These are phyloP conservation scores for Encarsia formosa DNA, from an alignment of 2,888 invertebrate genomes.

Conservation along the genomic window DNA sequence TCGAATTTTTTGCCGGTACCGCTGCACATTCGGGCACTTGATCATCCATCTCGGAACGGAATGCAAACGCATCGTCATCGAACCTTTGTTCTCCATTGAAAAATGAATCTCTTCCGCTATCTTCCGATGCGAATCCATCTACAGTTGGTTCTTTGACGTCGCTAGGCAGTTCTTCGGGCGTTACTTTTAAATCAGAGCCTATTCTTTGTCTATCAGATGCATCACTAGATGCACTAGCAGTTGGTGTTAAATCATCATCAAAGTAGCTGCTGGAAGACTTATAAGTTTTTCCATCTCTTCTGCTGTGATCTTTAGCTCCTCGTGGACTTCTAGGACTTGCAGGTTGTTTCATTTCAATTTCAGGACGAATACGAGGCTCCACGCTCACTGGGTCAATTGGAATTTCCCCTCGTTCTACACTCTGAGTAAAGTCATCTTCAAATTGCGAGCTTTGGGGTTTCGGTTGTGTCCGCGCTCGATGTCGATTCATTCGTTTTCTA, in stretches of 20 bases:
- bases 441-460: conserved; percentile 57
- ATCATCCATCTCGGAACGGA: conserved; percentile 45
- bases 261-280: conserved; percentile 44
- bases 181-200: conserved; percentile 40
- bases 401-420: conserved; percentile 45
- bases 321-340: conserved; percentile 35
- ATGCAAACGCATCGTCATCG: conserved; percentile 45
- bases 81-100: conserved; percentile 45
- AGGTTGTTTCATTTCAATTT: conserved; percentile 32
- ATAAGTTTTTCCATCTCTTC: conserved; percentile 33
- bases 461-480: conserved; percentile 37
- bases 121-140: conserved; percentile 39
- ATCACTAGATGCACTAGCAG: conserved; percentile 46
- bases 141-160: conserved; percentile 32
- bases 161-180: conserved; percentile 41
- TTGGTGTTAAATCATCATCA: conserved; percentile 60
- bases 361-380: conserved; percentile 39
- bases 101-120: conserved; percentile 39
- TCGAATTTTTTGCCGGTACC: conserved; percentile 36
- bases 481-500: conserved; percentile 44
- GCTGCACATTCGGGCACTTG: conserved; percentile 42
- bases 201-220: conserved; percentile 40
- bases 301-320: conserved; percentile 34
- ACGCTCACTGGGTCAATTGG: conserved; percentile 34
- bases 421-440: conserved; percentile 60